phyloP scores from a whole-genome alignment of 2,797 vertebrate genomes.

The Melanotaenia parkinsoni region DNA sequence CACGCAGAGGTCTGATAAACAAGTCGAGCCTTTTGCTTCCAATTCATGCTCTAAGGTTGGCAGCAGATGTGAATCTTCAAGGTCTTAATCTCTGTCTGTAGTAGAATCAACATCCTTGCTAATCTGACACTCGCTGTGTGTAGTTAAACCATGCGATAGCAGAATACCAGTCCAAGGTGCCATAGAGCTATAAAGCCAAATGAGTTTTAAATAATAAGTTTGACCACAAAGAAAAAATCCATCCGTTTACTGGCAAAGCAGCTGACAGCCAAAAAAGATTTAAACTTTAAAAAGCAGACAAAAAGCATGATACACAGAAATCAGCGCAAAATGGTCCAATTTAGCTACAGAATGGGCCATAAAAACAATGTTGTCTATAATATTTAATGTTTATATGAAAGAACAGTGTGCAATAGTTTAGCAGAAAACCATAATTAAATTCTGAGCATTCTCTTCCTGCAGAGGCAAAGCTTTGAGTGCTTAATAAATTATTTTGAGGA shows the following conservation, averaged over 20 bases:
- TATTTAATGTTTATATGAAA: slow-evolving; percentile 57
- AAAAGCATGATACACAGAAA: slow-evolving; percentile 6
- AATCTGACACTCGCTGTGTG: slow-evolving; percentile 5
- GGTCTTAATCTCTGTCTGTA: slow-evolving; percentile 53
- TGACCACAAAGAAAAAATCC: not conserved
- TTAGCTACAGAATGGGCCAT: slow-evolving; percentile 31
- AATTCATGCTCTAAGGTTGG: slow-evolving; percentile 24
- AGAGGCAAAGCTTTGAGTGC: slow-evolving; percentile 58
- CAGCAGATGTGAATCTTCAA: slow-evolving; percentile 63
- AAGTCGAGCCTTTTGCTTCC: slow-evolving; percentile 28
- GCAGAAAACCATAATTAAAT: slow-evolving; percentile 57
- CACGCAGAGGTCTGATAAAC: slow-evolving; percentile 13
- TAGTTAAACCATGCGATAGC: not conserved
- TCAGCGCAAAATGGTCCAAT: slow-evolving; percentile 18
- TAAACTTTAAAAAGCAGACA: not conserved
- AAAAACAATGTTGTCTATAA: slow-evolving; percentile 24
- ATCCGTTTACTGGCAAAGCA: not conserved
- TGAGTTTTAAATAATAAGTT: not conserved
- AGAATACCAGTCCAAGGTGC: not conserved
- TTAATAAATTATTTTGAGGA: slow-evolving; percentile 69
- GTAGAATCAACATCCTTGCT: slow-evolving; percentile 52
- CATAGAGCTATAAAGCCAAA: slow-evolving; percentile 6
- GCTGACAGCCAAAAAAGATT: not conserved
- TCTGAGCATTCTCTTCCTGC: slow-evolving; percentile 51
- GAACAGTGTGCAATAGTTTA: slow-evolving; percentile 44